Base-by-base conservation (phyloP, 2,888 invertebrate species). In the Microctonus brassicae region DNA sequence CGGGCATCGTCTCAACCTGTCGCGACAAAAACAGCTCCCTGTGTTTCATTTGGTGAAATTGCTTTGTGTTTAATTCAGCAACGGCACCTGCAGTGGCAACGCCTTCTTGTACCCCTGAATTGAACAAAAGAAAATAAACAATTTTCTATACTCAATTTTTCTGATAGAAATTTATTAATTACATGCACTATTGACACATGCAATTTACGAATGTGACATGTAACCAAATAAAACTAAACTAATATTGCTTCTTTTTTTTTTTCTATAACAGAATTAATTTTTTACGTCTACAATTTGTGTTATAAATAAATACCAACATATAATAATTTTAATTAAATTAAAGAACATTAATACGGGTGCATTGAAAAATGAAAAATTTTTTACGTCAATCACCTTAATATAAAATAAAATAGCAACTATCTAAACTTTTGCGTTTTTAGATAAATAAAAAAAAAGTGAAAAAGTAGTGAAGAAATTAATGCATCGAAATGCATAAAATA, bases 1-100 rank as follows among this genome's bases (percentile, higher is more conserved):
- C 99, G 74, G 99, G 98, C 88, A 99, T 91, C 73, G 98, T 98
- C 90, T 99, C 99, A 84, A 98, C 96, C 91, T 96, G 96, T 82
- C 99, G 93, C 63, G 99, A 98, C 79, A 99, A 92, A 91, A 99
- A 99, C 86, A 99, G 91, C 90, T 99, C 99, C 84, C 98, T 93
- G 89, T 99, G 99, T 89, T 97, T 97, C 88, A 98, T 93, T 89
- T 97, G 97, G 90, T 98, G 97, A 84, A 95, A 93, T 89, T 97
- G 95, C 88, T 96, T 95, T 80, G 93, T 91, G 86, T 92, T 92
- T 84, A 96, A 90, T 81, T 91, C 90, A 89, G 92, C 92, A 83
- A 89, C 89, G 83, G 89, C 91, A 79, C 90, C 90, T 86, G 89
- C 87, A 80, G 89, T 91, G 78, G 80, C 88, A 85, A 88, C 90